Conservation (phyloP, 2,888 invertebrate genomes). For the Capitulum mitella region DNA sequence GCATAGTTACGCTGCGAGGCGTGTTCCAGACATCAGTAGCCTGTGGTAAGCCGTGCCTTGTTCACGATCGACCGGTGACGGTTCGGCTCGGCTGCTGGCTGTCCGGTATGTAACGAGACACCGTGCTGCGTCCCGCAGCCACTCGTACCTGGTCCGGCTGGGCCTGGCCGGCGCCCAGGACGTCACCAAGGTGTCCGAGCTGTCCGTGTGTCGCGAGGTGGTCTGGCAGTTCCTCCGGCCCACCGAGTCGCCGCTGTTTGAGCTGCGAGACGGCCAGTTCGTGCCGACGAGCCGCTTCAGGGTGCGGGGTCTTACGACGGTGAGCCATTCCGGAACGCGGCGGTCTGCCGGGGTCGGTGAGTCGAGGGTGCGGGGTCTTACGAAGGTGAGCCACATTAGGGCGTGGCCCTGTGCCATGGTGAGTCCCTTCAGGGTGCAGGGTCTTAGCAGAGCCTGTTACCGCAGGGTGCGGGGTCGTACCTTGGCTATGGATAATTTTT, state of each 20-base stretch:
- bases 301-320: background rate
- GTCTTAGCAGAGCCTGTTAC: no score
- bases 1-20: no score
- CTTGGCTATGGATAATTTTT: no score
- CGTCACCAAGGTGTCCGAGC: background rate
- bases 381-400: no score
- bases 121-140: background rate
- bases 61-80: no score
- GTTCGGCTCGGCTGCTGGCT: no score
- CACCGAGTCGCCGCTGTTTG: background rate
- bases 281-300: background rate
- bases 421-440: no score
- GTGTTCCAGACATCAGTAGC: no score
- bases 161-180: background rate
- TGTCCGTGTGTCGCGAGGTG: slow-evolving; percentile 1
- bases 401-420: no score
- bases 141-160: background rate
- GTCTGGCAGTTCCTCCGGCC: background rate
- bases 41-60: no score
- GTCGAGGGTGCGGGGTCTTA: no score
- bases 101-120: slow-evolving; percentile 46
- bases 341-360: background rate
- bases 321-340: background rate
- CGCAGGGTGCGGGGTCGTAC: no score
- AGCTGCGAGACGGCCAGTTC: background rate